A percentile compares a stretch with the other conserved stretches of the same genome.
Evolutionary conservation across 2,888 invertebrate species (phyloP).

Genomic region (Aspidiotus rigidus): DNA sequence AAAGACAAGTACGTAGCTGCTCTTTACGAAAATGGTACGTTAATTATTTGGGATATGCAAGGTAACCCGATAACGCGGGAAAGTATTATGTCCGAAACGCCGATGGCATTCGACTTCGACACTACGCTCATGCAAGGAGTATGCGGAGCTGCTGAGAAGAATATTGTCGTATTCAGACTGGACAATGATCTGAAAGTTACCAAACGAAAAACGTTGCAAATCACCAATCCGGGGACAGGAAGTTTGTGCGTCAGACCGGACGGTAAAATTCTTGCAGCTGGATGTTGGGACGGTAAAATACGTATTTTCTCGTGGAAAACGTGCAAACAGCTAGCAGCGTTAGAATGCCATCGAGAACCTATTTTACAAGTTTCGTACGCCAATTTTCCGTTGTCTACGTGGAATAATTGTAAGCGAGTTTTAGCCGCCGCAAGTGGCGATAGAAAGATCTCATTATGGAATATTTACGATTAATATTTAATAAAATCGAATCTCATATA

Average conservation of each 20-base stretch:
- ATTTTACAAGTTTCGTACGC: conserved; percentile 66
- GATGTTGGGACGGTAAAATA: conserved; percentile 67
- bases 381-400: conserved; percentile 53
- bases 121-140: conserved; percentile 56
- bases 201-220: conserved; percentile 48
- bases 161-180: conserved; percentile 54
- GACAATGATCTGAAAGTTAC: conserved; percentile 47
- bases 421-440: conserved; percentile 69
- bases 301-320: conserved; percentile 71
- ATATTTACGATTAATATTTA: conserved; percentile 49
- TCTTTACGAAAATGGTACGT: conserved; percentile 65
- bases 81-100: conserved; percentile 53
- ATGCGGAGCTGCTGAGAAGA: conserved; percentile 55
- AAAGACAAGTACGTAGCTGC: conserved; percentile 53
- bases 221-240: conserved; percentile 67
- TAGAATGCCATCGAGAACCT: conserved; percentile 61
- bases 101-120: conserved; percentile 65
- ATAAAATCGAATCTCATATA: background rate
- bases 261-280: conserved; percentile 61
- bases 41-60: conserved; percentile 61
- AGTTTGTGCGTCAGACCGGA: conserved; percentile 58
- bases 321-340: conserved; percentile 58
- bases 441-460: conserved; percentile 68
- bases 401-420: conserved; percentile 56
- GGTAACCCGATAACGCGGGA: conserved; percentile 51